Evolutionary conservation across 2,797 vertebrate genomes (phyloP), one percentile per base, ranked within the genome.

Genomic region (Aeoliscus strigatus): DNA sequence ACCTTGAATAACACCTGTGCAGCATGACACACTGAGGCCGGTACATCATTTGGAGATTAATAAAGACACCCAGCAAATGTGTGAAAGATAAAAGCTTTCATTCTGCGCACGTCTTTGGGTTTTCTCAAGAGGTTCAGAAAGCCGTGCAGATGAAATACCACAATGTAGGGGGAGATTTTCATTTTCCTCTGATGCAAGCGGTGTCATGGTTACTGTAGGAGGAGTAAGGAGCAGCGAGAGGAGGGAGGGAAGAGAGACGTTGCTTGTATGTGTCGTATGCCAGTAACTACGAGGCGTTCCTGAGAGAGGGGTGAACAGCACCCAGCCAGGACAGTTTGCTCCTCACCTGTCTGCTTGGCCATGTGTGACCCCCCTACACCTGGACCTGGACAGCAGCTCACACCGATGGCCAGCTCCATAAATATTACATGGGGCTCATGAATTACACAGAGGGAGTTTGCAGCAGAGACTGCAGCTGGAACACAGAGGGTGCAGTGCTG

Each of bases 381-480:
- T 49, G 60, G 55, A 53, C 60, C 42, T 15, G 29, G 51, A 33
- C 38, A 45, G 76, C 61, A 54, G 42, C 73, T 61, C 23, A 2
- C 37, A 40, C 62, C 30, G 23, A 66, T 55, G 46, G 53, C 47
- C 47, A 36, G 12, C 45, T 18, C 60, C 59, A 50, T 86, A 33
- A 81, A 84, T 85, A 74, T 83, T 80, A 68, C 65, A 86, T 82
- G 62, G 9, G 26, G 21, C 14, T 77, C 44, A 79, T 87, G 60
- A 81, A 85, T 87, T 73, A 87, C 81, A 65, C 64, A 86, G 28
- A 30, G 24, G 11, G 16, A 58, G 40, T 24, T 26, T 52, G 51
- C 55, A 61, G 58, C 14, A 69, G 50, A 67, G 36, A 37, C 26
- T 27, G 16, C 54, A 61, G 13, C 42, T 27, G 30, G 28, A 26